Conservation (phyloP, 30 jellyfish, hydroid and myxozoan genomes). For the Cassiopea andromeda region DNA sequence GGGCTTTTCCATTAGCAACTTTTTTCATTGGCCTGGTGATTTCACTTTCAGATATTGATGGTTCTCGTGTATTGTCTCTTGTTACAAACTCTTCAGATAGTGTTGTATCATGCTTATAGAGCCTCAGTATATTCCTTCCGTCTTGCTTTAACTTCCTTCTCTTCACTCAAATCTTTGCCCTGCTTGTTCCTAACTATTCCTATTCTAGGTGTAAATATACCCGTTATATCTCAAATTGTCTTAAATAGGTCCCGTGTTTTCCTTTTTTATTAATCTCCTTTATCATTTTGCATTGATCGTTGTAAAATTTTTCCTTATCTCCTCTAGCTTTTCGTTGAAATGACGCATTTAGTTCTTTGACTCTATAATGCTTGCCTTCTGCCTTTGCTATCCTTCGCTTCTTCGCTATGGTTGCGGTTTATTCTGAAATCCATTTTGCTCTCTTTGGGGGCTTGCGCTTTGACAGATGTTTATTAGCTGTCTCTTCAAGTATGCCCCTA, state of each 20-base stretch:
- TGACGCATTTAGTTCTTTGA: constrained; percentile 21
- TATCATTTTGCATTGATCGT: constrained; percentile 21
- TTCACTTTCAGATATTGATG: constrained; percentile 47
- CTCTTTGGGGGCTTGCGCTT: constrained; percentile 40
- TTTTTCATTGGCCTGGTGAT: constrained; percentile 33
- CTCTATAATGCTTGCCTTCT: not conserved
- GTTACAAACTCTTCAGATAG: constrained; percentile 13
- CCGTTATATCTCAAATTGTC: constrained; percentile 11
- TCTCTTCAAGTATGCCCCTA: constrained; percentile 8
- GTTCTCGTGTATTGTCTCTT: constrained; percentile 15
- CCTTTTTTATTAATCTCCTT: constrained; percentile 22
- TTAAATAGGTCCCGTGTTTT: not conserved
- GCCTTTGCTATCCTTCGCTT: constrained; percentile 38
- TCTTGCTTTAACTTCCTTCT: constrained; percentile 37
- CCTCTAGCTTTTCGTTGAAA: constrained; percentile 33
- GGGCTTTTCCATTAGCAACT: constrained; percentile 46
- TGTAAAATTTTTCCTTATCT: constrained; percentile 16
- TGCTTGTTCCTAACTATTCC: constrained; percentile 35
- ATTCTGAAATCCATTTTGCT: constrained; percentile 31
- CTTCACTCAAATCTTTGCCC: constrained; percentile 44
- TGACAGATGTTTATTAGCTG: constrained; percentile 15
- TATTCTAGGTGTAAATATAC: constrained; percentile 29
- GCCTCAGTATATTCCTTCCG: not conserved
- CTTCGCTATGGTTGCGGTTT: constrained; percentile 23
- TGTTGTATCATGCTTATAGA: constrained; percentile 24